Conservation (phyloP, 2,113 vertebrate genomes). For the Thamnaconus septentrionalis region DNA sequence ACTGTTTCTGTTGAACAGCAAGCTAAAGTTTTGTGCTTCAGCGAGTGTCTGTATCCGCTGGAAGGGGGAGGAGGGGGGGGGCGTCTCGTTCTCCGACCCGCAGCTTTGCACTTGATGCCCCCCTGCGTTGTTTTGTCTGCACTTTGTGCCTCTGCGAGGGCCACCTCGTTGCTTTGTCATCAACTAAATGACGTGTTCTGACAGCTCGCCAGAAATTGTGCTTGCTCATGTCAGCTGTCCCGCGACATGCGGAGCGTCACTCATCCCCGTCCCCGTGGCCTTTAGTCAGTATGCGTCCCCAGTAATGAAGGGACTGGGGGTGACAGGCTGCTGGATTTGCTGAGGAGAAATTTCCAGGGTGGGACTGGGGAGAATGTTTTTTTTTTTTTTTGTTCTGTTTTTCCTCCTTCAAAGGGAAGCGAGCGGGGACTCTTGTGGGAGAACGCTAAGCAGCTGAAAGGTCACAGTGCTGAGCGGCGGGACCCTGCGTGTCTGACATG, state of each 20-base stretch:
- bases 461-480: slow-evolving; percentile 47
- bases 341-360: slow-evolving; percentile 53
- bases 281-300: slow-evolving; percentile 47
- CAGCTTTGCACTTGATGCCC: slow-evolving; percentile 10
- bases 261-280: slow-evolving; percentile 36
- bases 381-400: too few relatives aligned
- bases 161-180: slow-evolving; percentile 29
- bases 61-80: too few relatives aligned
- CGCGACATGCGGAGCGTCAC: slow-evolving; percentile 36
- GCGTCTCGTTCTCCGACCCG: not conserved
- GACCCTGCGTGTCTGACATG: slow-evolving; percentile 61
- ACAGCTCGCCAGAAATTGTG: slow-evolving; percentile 49
- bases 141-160: slow-evolving; percentile 15
- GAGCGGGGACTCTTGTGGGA: slow-evolving; percentile 43
- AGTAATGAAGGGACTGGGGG: slow-evolving; percentile 46
- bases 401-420: not conserved
- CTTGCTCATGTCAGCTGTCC: slow-evolving; percentile 58
- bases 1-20: too few relatives aligned
- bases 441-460: slow-evolving; percentile 68
- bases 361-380: slow-evolving; percentile 12
- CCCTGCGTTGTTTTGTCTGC: slow-evolving; percentile 14
- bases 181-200: slow-evolving; percentile 27
- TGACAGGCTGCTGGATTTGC: slow-evolving; percentile 58
- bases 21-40: too few relatives aligned
- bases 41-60: too few relatives aligned